Percentiles rank a stretch among this genome's conserved stretches.
phyloP scores from a whole-genome alignment of 2,113 vertebrate species.

The Heteronetta atricapilla region DNA sequence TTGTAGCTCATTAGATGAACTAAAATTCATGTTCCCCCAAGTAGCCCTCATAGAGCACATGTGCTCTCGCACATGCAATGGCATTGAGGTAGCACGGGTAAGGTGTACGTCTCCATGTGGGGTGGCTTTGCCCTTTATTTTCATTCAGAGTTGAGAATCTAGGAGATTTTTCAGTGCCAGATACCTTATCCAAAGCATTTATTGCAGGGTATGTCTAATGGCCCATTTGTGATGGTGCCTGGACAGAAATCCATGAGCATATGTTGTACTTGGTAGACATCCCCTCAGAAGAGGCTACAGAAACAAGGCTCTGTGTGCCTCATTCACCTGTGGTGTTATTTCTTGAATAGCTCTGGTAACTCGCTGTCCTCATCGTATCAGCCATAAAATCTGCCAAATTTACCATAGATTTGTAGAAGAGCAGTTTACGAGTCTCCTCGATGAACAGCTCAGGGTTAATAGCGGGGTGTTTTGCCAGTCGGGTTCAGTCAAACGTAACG shows the following conservation, averaged over 20 bases:
- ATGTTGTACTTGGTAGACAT: background rate
- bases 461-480: conserved; percentile 1
- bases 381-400: conserved; percentile 17
- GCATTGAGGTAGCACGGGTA: background rate
- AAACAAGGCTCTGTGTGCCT: background rate
- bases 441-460: conserved; percentile 47
- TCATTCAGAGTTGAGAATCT: background rate
- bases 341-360: background rate
- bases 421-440: background rate
- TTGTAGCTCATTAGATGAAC: background rate
- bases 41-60: background rate
- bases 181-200: conserved; percentile 7
- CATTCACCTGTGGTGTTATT: background rate
- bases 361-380: background rate
- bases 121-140: background rate
- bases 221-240: background rate
- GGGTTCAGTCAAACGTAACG: conserved; percentile 22
- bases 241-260: background rate
- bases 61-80: background rate
- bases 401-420: conserved; percentile 2
- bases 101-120: background rate
- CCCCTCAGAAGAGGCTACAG: background rate
- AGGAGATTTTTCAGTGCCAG: background rate
- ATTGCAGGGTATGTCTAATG: fast-evolving
- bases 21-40: background rate